phyloP scores from a whole-genome alignment of 2,888 invertebrate genomes.

The Pristionchus entomophagus region DNA sequence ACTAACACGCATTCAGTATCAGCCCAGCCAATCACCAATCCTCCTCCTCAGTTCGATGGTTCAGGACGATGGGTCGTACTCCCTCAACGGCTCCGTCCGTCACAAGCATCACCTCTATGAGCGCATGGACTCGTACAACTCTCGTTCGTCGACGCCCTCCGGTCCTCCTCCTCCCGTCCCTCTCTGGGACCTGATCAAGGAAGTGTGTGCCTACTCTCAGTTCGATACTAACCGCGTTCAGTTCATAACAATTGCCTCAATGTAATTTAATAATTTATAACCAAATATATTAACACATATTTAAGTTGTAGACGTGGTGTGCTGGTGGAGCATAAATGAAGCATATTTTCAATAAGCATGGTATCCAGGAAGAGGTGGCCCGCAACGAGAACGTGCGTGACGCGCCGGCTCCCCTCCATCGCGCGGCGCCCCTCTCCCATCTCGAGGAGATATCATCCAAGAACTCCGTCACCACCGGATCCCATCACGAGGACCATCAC shows the following conservation, averaged over 20 bases:
- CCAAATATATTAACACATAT: too few relatives aligned
- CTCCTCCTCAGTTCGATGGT: not conserved
- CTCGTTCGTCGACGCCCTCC: not conserved
- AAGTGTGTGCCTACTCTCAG: not conserved
- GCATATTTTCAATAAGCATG: not conserved
- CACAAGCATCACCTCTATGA: constrained; percentile 20
- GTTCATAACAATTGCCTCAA: not conserved
- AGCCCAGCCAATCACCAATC: not conserved
- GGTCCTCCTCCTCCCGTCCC: constrained; percentile 35
- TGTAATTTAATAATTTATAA: too few relatives aligned
- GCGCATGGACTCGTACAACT: not conserved
- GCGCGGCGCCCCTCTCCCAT: constrained; percentile 7
- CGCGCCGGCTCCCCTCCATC: not conserved
- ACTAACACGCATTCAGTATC: too few relatives aligned
- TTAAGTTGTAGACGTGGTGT: too few relatives aligned
- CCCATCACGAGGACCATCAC: constrained; percentile 2
- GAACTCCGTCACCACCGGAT: not conserved
- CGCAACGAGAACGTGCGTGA: constrained; percentile 32
- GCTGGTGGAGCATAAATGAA: too few relatives aligned
- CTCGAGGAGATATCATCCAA: constrained; percentile 12
- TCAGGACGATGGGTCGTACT: constrained; percentile 31
- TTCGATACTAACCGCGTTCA: not conserved
- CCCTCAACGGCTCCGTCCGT: constrained; percentile 6
- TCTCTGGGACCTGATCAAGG: constrained; percentile 43
- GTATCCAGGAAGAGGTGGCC: not conserved